Conservation (phyloP, 23 tunicate genomes). For the Trididemnum clinides region DNA sequence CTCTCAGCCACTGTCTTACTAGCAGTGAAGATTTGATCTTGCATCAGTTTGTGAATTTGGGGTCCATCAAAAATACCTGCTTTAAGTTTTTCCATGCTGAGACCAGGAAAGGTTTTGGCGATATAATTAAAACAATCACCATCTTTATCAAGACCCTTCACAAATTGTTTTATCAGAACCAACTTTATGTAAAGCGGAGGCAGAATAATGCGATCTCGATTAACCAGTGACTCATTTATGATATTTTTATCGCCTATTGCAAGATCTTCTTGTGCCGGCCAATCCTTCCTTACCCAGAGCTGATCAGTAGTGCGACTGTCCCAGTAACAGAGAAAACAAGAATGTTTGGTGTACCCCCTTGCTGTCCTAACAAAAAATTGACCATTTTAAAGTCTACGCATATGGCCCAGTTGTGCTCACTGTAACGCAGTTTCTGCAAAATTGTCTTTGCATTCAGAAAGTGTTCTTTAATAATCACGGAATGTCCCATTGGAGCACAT, state of each 20-base stretch:
- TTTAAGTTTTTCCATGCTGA: too few species aligned
- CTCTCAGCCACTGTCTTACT: too few species aligned
- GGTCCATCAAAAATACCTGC: too few species aligned
- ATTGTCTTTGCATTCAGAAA: background rate
- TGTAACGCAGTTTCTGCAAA: background rate
- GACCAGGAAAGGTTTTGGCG: too few species aligned
- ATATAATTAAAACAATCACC: too few species aligned
- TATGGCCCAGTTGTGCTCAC: background rate
- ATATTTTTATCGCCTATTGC: background rate
- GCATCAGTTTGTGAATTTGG: too few species aligned
- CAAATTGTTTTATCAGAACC: background rate
- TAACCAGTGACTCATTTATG: background rate
- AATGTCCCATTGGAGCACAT: background rate
- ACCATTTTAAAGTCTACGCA: background rate
- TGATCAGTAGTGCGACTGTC: background rate
- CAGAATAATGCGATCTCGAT: background rate
- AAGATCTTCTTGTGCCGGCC: too few species aligned
- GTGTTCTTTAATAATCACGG: background rate
- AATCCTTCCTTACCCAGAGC: too few species aligned
- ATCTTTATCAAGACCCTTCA: background rate
- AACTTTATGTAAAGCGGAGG: background rate
- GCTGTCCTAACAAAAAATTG: background rate
- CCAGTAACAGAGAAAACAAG: background rate
- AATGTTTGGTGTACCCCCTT: background rate
- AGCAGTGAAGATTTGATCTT: too few species aligned